These are phyloP conservation scores for Pyrgilauda ruficollis DNA, from an alignment of 2,113 vertebrate species.

Conservation along the genomic window DNA sequence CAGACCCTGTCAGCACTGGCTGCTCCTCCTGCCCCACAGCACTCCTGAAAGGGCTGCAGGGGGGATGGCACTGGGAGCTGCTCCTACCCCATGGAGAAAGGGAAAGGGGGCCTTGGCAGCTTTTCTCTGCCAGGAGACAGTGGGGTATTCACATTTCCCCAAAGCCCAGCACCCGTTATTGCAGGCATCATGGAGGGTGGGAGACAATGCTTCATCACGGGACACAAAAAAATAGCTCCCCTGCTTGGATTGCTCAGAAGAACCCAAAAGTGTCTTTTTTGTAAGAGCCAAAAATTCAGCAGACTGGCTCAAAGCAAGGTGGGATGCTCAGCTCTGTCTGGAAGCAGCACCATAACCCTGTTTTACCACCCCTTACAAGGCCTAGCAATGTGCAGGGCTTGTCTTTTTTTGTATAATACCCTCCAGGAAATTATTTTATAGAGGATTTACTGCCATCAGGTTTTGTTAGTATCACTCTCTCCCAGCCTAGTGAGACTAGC, in stretches of 20 bases:
- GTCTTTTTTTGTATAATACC: neutral
- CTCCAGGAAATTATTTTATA: neutral
- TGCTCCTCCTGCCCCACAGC: neutral
- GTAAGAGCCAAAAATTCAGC: neutral
- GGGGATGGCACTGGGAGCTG: neutral
- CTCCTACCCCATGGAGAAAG: neutral
- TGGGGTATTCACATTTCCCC: neutral
- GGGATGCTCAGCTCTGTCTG: neutral
- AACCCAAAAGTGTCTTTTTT: neutral
- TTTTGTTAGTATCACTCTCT: neutral
- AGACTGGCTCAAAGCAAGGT: neutral
- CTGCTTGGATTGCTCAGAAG: neutral
- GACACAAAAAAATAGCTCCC: neutral
- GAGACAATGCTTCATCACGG: neutral
- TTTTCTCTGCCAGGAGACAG: rapidly evolving
- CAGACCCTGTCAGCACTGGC: neutral
- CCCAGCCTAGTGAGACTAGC: neutral
- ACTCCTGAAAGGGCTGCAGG: neutral
- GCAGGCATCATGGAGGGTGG: neutral
- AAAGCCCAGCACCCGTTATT: neutral
- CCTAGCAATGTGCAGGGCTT: neutral
- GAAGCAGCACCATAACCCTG: neutral
- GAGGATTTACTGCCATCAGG: neutral
- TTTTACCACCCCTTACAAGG: neutral
- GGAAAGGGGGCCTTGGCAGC: neutral